These are phyloP conservation scores for Syrista parreyssii DNA, from an alignment of 2,888 invertebrate species.

Conservation along the genomic window DNA sequence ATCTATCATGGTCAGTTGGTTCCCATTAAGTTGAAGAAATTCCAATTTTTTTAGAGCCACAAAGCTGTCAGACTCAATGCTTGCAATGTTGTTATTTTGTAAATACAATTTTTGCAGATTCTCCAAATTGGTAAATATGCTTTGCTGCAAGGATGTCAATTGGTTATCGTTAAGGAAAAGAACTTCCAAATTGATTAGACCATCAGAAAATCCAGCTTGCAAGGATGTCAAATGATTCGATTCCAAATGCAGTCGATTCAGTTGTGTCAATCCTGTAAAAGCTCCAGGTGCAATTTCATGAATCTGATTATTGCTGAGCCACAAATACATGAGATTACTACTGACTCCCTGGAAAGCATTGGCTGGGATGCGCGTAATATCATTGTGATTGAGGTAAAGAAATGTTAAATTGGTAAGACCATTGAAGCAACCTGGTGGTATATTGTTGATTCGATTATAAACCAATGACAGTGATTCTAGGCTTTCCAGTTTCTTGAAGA, in stretches of 20 bases:
- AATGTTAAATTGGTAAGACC: conserved; percentile 60
- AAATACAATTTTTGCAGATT: conserved; percentile 61
- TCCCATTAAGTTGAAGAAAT: conserved; percentile 58
- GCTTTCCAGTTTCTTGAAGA: conserved; percentile 59
- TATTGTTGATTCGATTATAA: conserved; percentile 56
- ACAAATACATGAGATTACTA: conserved; percentile 39
- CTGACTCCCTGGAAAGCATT: conserved; percentile 27
- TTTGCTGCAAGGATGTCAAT: conserved; percentile 56
- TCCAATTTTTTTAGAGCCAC: conserved; percentile 59
- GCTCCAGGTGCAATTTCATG: conserved; percentile 56
- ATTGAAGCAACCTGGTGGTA: conserved; percentile 61
- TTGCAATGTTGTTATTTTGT: conserved; percentile 57
- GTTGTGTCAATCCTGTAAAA: conserved; percentile 55
- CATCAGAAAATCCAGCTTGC: conserved; percentile 47
- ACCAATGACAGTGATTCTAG: conserved; percentile 61
- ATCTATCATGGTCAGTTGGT: conserved; percentile 52
- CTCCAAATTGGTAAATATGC: conserved; percentile 60
- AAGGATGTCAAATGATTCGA: conserved; percentile 60
- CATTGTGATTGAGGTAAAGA: conserved; percentile 62
- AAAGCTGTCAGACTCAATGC: conserved; percentile 62
- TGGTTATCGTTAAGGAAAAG: conserved; percentile 64
- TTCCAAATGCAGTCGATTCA: conserved; percentile 60
- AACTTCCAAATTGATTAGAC: conserved; percentile 50
- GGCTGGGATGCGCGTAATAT: conserved; percentile 54
- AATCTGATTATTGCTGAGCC: conserved; percentile 63